These are phyloP conservation scores for Sebastes vulpes DNA, from an alignment of 2,797 vertebrate species.

Conservation along the genomic window DNA sequence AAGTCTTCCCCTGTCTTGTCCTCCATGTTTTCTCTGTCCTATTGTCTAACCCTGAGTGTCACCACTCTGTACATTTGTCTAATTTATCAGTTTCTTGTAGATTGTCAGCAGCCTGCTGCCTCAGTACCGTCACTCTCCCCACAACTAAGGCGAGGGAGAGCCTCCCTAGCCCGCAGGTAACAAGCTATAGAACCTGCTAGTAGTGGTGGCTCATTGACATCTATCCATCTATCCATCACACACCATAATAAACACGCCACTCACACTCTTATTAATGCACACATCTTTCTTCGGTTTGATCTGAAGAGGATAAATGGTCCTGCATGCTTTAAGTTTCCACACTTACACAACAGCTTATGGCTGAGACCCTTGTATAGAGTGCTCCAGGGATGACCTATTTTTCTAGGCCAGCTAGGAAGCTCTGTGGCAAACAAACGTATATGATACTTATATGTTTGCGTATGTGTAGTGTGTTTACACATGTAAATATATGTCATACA, in stretches of 20 bases:
- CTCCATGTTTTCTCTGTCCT: conserved; percentile 47
- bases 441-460: too few relatives aligned
- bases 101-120: conserved; percentile 99
- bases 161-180: conserved; percentile 93
- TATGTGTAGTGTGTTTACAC: too few relatives aligned
- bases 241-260: neutral
- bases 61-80: conserved; percentile 97
- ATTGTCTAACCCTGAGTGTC: conserved; percentile 90
- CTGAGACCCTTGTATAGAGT: neutral
- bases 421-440: too few relatives aligned
- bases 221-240: neutral
- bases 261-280: neutral
- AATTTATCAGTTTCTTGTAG: conserved; percentile 99
- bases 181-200: conserved; percentile 55
- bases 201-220: conserved; percentile 12
- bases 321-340: conserved; percentile 42
- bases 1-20: conserved; percentile 39
- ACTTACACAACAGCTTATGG: neutral
- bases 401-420: too few relatives aligned
- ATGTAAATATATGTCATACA: too few relatives aligned
- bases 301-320: neutral
- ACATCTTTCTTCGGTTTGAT: conserved; percentile 8
- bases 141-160: conserved; percentile 94
- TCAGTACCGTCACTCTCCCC: conserved; percentile 96
- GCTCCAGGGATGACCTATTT: too few relatives aligned